A percentile compares a stretch with the other conserved stretches of the same genome.
Evolutionary conservation across 2,888 invertebrate species (phyloP).

Genomic region (Heliconius charithonia): DNA sequence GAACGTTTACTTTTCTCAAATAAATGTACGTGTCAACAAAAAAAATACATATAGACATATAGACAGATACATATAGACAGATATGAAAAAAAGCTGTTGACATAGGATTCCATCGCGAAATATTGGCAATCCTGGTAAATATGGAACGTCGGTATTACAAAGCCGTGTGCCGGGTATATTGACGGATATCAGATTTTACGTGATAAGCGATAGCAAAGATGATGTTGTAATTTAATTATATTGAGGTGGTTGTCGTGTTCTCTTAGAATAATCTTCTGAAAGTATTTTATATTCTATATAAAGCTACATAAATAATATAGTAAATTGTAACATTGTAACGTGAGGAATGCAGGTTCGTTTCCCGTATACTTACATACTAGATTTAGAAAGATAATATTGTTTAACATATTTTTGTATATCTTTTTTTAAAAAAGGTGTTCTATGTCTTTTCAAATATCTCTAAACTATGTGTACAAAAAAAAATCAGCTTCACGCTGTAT

Average conservation of each 20-base stretch:
- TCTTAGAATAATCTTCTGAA: not conserved
- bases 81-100: conserved; percentile 40
- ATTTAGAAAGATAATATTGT: no score
- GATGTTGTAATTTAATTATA: conserved; percentile 17
- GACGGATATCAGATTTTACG: conserved; percentile 31
- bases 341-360: not conserved
- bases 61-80: conserved; percentile 30
- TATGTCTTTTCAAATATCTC: no score
- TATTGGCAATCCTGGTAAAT: conserved; percentile 39
- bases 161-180: conserved; percentile 23
- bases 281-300: not conserved
- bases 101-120: conserved; percentile 37
- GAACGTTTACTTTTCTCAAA: conserved; percentile 15
- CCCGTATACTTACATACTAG: not conserved
- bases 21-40: conserved; percentile 33
- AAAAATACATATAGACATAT: conserved; percentile 36
- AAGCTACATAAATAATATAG: not conserved
- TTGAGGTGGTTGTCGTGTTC: not conserved
- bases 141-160: conserved; percentile 28
- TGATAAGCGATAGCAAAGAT: conserved; percentile 18
- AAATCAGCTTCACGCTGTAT: no score
- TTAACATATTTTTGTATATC: no score
- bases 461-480: no score
- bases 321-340: not conserved
- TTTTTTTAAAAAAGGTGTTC: no score